phyloP scores from a whole-genome alignment of 2,888 invertebrate genomes.

The Sesamia inferens region DNA sequence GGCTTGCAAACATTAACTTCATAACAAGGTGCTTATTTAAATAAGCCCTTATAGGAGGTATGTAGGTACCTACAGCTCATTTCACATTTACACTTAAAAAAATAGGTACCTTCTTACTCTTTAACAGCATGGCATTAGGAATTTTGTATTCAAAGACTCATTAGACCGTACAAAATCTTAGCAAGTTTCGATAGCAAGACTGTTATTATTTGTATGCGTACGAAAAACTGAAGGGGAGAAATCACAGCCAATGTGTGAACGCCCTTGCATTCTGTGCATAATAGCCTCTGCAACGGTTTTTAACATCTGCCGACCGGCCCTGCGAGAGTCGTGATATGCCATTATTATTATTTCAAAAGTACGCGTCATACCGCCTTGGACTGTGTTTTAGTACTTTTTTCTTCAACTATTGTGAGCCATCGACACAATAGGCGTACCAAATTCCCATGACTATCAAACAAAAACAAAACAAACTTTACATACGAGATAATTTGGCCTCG shows the following conservation, averaged over 20 bases:
- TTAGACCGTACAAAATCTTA: conserved; percentile 23
- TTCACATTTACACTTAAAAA: background rate
- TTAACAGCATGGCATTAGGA: background rate
- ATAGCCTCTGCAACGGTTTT: conserved; percentile 88
- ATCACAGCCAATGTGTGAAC: conserved; percentile 78
- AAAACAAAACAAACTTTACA: conserved; percentile 74
- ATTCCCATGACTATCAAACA: conserved; percentile 80
- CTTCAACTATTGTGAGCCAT: conserved; percentile 67
- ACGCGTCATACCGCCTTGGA: conserved; percentile 61
- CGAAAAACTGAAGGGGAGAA: conserved; percentile 79
- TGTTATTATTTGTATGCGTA: conserved; percentile 42
- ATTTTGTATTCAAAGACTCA: conserved; percentile 15
- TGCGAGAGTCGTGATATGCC: conserved; percentile 68
- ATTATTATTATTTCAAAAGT: conserved; percentile 71
- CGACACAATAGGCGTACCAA: conserved; percentile 69
- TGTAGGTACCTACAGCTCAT: background rate
- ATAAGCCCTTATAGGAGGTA: background rate
- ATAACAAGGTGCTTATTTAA: background rate
- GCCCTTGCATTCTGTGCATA: conserved; percentile 80
- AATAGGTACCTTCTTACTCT: background rate
- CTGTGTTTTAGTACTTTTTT: conserved; percentile 63
- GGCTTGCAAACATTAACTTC: background rate
- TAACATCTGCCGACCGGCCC: conserved; percentile 83
- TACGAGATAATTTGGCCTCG: conserved; percentile 77
- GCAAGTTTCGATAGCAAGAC: conserved; percentile 41